These are phyloP conservation scores for Anastatus disparis DNA, from an alignment of 1,140 invertebrate species.

Conservation along the genomic window DNA sequence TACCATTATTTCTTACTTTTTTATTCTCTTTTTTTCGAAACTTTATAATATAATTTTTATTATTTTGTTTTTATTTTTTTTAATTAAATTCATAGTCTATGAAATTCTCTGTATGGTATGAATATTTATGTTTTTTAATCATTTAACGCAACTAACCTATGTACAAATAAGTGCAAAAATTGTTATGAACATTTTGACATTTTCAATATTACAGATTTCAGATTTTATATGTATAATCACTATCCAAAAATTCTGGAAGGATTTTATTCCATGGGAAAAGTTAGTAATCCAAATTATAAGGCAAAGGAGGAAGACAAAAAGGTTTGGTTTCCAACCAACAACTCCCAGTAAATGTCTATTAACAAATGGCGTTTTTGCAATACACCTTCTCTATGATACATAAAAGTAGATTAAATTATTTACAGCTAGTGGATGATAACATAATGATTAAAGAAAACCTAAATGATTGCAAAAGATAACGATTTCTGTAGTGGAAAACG, in stretches of 20 bases:
- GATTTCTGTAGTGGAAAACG: not conserved
- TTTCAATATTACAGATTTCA: conserved; percentile 23
- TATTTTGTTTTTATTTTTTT: no score
- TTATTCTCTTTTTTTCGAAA: no score
- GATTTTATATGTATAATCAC: conserved; percentile 3
- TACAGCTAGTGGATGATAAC: conserved; percentile 9
- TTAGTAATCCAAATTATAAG: not conserved
- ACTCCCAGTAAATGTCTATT: not conserved
- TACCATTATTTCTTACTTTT: no score
- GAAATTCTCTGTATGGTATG: no score
- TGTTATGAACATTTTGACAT: no score
- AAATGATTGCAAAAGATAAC: conserved; percentile 33
- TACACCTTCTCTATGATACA: conserved; percentile 7
- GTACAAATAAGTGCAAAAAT: no score
- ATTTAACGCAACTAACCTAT: no score
- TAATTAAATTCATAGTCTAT: no score
- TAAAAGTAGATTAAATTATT: conserved; percentile 15
- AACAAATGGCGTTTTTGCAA: conserved; percentile 26
- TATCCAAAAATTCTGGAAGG: not conserved
- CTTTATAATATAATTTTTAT: no score
- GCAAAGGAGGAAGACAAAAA: not conserved
- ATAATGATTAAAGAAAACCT: conserved; percentile 17
- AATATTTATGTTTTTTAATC: no score
- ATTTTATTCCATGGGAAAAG: not conserved
- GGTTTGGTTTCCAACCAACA: not conserved